Conservation (phyloP, 2,888 invertebrate genomes). For the Melanchra persicariae region DNA sequence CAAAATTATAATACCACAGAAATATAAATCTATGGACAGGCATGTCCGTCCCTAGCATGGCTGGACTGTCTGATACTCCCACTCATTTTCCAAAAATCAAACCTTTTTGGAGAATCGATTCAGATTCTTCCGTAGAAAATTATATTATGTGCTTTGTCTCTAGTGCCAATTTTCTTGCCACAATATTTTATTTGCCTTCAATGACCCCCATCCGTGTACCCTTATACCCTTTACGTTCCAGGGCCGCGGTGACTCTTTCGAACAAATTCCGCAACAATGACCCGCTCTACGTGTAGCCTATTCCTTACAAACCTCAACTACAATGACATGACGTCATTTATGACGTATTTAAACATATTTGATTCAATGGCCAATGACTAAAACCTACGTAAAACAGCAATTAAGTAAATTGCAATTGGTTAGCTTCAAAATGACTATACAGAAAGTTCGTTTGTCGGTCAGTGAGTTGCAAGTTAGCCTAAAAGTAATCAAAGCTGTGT, state of each 20-base stretch:
- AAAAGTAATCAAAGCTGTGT: slow-evolving; percentile 41
- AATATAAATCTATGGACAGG: no score
- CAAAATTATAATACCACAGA: no score
- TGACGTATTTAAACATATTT: slow-evolving; percentile 28
- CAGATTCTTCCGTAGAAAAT: neutral
- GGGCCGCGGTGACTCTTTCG: no score
- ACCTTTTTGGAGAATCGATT: neutral
- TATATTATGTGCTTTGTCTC: neutral
- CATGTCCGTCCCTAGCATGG: no score
- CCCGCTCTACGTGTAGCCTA: neutral
- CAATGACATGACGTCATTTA: slow-evolving; percentile 21
- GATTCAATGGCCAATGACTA: slow-evolving; percentile 18
- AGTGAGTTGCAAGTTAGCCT: slow-evolving; percentile 53
- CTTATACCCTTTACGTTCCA: no score
- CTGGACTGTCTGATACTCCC: neutral
- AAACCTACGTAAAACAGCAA: slow-evolving; percentile 25
- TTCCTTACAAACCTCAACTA: neutral
- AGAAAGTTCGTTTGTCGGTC: slow-evolving; percentile 34
- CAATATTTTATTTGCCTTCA: neutral
- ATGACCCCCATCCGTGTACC: no score
- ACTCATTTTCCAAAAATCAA: neutral
- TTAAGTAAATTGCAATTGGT: slow-evolving; percentile 42
- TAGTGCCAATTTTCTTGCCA: neutral
- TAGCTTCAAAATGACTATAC: slow-evolving; percentile 29
- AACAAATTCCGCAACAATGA: no score